These are phyloP conservation scores for Chrysomallon squamiferum DNA, from an alignment of 1,140 invertebrate genomes.

Conservation along the genomic window DNA sequence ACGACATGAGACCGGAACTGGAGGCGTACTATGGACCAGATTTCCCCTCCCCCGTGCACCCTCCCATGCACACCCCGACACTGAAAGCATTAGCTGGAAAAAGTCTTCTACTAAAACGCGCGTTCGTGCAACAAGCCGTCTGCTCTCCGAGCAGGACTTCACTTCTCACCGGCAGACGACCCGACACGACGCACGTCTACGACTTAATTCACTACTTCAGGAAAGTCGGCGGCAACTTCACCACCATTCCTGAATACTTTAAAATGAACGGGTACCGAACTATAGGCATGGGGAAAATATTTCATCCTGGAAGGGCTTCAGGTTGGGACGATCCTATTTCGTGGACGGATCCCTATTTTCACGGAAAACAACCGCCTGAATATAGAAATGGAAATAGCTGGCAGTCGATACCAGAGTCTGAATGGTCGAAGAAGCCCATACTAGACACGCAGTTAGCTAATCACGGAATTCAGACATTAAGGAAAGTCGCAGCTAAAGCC, in stretches of 20 bases:
- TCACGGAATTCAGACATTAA: slow-evolving; percentile 72
- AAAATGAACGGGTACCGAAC: slow-evolving; percentile 81
- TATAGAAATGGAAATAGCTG: neutral
- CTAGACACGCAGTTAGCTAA: slow-evolving; percentile 73
- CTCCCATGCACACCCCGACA: slow-evolving; percentile 75
- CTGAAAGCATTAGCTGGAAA: slow-evolving; percentile 73
- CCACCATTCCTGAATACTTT: slow-evolving; percentile 82
- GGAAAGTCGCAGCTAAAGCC: slow-evolving; percentile 62
- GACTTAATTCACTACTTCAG: slow-evolving; percentile 80
- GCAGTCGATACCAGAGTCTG: neutral
- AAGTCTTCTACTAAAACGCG: slow-evolving; percentile 70
- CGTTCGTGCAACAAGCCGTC: slow-evolving; percentile 42
- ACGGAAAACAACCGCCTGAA: neutral
- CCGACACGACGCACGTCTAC: slow-evolving; percentile 78
- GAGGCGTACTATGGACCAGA: slow-evolving; percentile 71
- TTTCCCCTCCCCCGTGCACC: slow-evolving; percentile 22
- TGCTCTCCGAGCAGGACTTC: slow-evolving; percentile 80
- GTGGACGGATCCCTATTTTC: slow-evolving; percentile 21
- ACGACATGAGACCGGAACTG: slow-evolving; percentile 78
- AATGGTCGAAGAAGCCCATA: slow-evolving; percentile 64
- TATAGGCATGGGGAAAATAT: slow-evolving; percentile 82
- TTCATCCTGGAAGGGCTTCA: slow-evolving; percentile 69
- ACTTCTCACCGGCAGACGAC: slow-evolving; percentile 80
- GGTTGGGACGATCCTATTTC: slow-evolving; percentile 15
- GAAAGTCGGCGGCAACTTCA: slow-evolving; percentile 76